phyloP scores from a whole-genome alignment of 2,113 vertebrate genomes.

The Oxyruncus cristatus region DNA sequence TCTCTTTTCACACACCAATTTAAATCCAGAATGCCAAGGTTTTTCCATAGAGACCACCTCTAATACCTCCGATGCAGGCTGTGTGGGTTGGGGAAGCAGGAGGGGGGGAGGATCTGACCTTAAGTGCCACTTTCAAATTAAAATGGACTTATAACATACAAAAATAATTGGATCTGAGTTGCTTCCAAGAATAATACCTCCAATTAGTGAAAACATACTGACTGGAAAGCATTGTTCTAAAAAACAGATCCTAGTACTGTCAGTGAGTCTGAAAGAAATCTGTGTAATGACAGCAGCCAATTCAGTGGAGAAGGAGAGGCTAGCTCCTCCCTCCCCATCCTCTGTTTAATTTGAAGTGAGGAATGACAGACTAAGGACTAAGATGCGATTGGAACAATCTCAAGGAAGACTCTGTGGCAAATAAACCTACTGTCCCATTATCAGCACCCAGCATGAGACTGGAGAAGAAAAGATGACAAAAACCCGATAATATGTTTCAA shows the following conservation, averaged over 20 bases:
- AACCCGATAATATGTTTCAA: neutral
- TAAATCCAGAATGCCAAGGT: neutral
- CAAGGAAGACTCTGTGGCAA: neutral
- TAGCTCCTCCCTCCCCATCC: neutral
- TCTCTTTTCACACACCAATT: neutral
- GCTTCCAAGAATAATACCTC: neutral
- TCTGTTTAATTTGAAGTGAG: neutral
- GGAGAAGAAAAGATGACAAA: neutral
- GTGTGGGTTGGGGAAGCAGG: fast-evolving
- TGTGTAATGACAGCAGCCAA: neutral
- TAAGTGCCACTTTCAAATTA: neutral
- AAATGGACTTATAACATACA: neutral
- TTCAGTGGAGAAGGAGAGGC: neutral
- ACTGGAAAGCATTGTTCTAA: neutral
- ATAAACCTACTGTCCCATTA: neutral
- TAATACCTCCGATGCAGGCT: neutral
- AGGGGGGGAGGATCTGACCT: neutral
- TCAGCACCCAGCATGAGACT: neutral
- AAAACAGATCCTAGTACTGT: neutral
- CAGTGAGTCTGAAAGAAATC: neutral
- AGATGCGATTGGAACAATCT: neutral
- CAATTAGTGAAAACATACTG: neutral
- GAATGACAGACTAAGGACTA: neutral
- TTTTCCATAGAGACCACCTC: neutral
- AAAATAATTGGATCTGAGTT: neutral